A percentile compares a stretch with the other conserved stretches of the same genome.
Evolutionary conservation across 2,113 vertebrate species (phyloP).

Genomic region (Pyrgilauda ruficollis): DNA sequence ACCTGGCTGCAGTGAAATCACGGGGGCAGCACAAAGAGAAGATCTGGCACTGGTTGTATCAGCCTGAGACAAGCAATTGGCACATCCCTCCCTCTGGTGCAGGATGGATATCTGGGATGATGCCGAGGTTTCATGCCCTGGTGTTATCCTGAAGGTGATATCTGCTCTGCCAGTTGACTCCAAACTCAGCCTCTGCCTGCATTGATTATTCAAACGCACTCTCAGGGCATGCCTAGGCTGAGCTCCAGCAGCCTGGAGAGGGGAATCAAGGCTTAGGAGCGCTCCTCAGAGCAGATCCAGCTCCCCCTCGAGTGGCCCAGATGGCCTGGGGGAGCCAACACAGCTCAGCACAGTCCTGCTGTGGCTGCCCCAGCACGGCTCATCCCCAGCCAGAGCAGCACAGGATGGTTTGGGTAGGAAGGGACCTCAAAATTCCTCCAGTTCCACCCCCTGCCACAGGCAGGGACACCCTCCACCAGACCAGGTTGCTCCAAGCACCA

Average conservation of each 20-base stretch:
- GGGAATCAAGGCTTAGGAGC: not conserved
- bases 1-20: not conserved
- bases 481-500: not conserved
- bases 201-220: not conserved
- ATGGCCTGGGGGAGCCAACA: not conserved
- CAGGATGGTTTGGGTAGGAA: not conserved
- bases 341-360: not conserved
- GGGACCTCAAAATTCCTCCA: not conserved
- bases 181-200: not conserved
- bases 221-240: not conserved
- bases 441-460: not conserved
- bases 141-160: not conserved
- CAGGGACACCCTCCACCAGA: not conserved
- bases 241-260: not conserved
- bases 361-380: not conserved
- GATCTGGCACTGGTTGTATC: not conserved
- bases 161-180: not conserved
- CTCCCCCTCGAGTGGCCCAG: not conserved
- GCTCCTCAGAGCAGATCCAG: not conserved
- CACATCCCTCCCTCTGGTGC: fast-evolving
- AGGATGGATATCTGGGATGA: not conserved
- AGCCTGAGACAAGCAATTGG: not conserved
- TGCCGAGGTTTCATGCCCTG: not conserved
- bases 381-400: not conserved
- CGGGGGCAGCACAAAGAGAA: not conserved